A percentile compares a stretch with the other conserved stretches of the same genome.
Conservation (phyloP, 2,888 invertebrate species). For the Tupiocoris notatus region DNA sequence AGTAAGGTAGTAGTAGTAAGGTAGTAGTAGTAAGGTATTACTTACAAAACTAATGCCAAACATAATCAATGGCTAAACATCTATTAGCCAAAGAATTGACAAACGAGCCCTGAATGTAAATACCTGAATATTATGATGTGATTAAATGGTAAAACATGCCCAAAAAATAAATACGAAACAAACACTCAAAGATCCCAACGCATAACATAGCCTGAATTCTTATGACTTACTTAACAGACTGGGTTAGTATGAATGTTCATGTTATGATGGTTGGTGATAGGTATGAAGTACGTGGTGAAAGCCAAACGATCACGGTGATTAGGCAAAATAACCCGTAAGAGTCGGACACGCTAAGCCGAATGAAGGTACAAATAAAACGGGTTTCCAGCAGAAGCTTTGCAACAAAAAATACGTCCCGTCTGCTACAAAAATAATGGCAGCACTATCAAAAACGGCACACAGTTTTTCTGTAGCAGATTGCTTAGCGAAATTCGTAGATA, state of each 20-base stretch:
- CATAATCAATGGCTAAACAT: no score
- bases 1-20: no score
- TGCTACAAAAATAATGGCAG: not conserved
- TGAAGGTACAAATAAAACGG: not conserved
- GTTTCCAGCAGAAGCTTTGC: not conserved
- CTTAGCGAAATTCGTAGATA: not conserved
- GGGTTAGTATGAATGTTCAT: not conserved
- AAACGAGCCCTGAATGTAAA: no score
- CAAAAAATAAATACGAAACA: no score
- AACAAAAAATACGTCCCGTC: not conserved
- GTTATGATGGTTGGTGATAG: not conserved
- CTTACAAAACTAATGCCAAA: no score
- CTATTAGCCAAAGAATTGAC: no score
- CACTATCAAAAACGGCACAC: conserved; percentile 12
- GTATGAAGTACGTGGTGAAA: not conserved
- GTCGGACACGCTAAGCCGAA: not conserved
- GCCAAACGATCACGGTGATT: not conserved
- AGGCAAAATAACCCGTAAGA: not conserved
- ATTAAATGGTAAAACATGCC: no score
- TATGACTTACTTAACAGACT: no score
- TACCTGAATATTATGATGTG: no score
- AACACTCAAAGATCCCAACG: no score
- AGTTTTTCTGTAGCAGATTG: conserved; percentile 14
- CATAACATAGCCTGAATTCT: no score
- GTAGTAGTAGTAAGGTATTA: no score